These are phyloP conservation scores for Caiman crocodilus DNA, from an alignment of 2,797 vertebrate genomes.

Conservation along the genomic window DNA sequence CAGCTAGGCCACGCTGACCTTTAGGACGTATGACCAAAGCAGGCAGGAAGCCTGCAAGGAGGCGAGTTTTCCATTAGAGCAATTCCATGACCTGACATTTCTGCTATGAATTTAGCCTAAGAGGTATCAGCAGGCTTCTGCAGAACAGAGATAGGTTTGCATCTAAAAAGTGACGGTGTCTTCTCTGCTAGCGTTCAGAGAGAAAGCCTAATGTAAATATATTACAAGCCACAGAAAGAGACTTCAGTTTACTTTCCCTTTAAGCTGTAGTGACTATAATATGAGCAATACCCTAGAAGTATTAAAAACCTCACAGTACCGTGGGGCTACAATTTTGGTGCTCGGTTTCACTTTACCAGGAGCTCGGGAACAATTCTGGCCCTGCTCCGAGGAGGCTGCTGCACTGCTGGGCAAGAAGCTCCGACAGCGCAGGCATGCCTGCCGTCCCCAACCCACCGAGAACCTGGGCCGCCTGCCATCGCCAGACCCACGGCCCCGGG, in stretches of 20 bases:
- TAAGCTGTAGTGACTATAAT: not conserved
- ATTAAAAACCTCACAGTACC: not conserved
- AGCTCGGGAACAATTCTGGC: conserved; percentile 8
- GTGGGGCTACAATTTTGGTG: not conserved
- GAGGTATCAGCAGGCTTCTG: not conserved
- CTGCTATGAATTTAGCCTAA: conserved; percentile 8
- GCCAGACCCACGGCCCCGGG: not conserved
- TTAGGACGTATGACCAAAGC: not conserved
- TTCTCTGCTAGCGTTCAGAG: not conserved
- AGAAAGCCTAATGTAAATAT: conserved; percentile 7
- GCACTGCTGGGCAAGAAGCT: not conserved
- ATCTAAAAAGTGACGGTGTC: not conserved
- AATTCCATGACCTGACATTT: not conserved
- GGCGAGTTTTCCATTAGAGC: not conserved
- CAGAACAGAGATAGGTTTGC: not conserved
- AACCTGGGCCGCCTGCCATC: not conserved
- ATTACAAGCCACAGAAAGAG: not conserved
- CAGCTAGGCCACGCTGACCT: not conserved
- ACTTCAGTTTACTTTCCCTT: not conserved
- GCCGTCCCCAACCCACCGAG: too few species aligned
- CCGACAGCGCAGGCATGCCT: not conserved
- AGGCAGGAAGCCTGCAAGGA: not conserved
- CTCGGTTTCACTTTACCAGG: not conserved
- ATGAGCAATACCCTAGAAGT: not conserved
- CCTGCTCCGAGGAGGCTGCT: not conserved